Evolutionary conservation across 2,797 vertebrate species (phyloP), one percentile per base, ranked within the genome.

Genomic region (Pristis pectinata): DNA sequence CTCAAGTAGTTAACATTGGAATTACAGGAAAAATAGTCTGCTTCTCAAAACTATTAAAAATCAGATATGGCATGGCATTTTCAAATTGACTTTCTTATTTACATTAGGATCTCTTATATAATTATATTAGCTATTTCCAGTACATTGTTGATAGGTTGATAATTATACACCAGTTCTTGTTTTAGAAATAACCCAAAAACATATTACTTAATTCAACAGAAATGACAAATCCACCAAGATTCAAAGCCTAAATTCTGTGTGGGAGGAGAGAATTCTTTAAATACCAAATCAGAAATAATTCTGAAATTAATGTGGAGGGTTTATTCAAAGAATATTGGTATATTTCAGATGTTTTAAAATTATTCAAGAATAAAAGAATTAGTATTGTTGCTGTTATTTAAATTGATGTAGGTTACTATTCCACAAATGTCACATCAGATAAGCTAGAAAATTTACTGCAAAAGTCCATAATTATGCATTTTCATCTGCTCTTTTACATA

Each of bases 381-480:
- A 97, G 96, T 97, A 97, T 98, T 98, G 98, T 98, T 98, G 98
- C 96, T 97, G 96, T 96, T 95, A 85, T 97, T 98, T 98, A 98
- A 97, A 96, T 95, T 98, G 98, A 98, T 98, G 96, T 97, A 97
- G 98, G 97, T 96, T 96, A 95, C 96, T 98, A 97, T 97, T 97
- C 98, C 97, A 98, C 98, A 98, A 98, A 98, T 96, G 97, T 98
- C 98, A 98, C 97, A 98, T 98, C 95, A 95, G 96, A 98, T 98
- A 99, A 98, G 97, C 96, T 97, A 97, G 97, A 97, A 97, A 98
- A 98, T 98, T 98, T 98, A 98, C 97, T 97, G 97, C 97, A 96
- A 97, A 97, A 98, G 96, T 97, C 97, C 97, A 97, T 98, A 99
- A 99, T 98, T 98, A 98, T 87, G 95, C 98, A 98, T 98, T 98